Evolutionary conservation across 1,140 invertebrate genomes (phyloP), one percentile per base, ranked within the genome.

Genomic region (Anoplolepis gracilipes): DNA sequence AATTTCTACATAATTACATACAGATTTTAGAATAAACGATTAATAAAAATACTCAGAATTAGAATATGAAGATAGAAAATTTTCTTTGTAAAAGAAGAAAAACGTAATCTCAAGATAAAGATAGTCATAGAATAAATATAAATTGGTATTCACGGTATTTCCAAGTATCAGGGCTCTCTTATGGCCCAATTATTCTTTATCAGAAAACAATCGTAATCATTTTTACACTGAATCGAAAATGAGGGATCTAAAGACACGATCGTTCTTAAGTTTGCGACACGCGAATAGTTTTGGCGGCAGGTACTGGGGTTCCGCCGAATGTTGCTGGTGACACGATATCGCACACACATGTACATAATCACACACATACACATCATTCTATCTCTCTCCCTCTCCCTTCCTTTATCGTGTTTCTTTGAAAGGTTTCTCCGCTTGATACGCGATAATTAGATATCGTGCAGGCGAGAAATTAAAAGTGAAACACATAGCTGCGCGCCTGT

Each of bases 381-480:
- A 4, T 25, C 39, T 42, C 39, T 25, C 36, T 69, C 22, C 13
- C 28, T 22, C 22, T 49, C n/a, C 25, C 8, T 59, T 25, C 28
- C 22, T 22, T 36, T 19, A 82, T 73, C 67, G 67, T 28, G 67
- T 82, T 82, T 82, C 67, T 69, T 72, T 82, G 78, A 72, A 82
- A 82, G 67, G 67, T 82, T 39, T 55, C 67, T 82, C 39, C 53
- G 39, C 25, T 82, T 39, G 39, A 82, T 82, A 82, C 28, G 62
- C 75, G 33, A 46, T 69, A 69, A 85, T 85, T 55, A 81, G 85
- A 49, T 82, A 70, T 70, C 77, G 85, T 85, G 85, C 67, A 62
- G 78, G 69, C 59, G 67, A 86, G 85, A 76, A 88, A 84, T 77
- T 84, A 87, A 84, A 87, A 76, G 46, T 64, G 87, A 84, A 76